Evolutionary conservation across 1,140 invertebrate species (phyloP), one percentile per base, ranked within the genome.

Genomic region (Cydia splendana): DNA sequence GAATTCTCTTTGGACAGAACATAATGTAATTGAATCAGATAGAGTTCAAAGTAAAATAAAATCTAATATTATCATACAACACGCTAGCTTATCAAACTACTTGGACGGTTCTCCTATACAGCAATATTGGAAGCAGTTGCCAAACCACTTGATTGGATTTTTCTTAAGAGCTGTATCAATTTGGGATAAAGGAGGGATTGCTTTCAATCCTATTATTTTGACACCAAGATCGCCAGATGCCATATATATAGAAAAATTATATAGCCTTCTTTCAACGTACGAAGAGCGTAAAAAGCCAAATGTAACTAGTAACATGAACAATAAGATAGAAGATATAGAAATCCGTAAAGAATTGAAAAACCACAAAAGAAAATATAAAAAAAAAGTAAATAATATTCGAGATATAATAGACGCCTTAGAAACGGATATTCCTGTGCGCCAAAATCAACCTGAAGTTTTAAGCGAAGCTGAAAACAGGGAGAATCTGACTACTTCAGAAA

Each of bases 181-280:
- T 76, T 93, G 90, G 91, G 85, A 93, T 51, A 91, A 86, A 80
- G 90, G 91, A 51, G 91, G 91, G 4, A 84, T 93, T 74, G 85
- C 86, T 20, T 85, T 93, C 34, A 85, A 90, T 79, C 89, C 91
- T 42, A 53, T 79, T 34, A 82, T 93, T 75, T 80, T 93, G 30
- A 88, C 81, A 15, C 85, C 87, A 38, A 79, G 81, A 75, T 78
- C 83, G 38, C 83, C 82, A 4, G 78, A 86, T 75, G 30, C 77
- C 38, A 42, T 80, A 42, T 90, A 91, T 75, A 81, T 86, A 13
- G 83, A 91, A 75, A 91, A 89, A 78, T 30, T 93, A 45, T 71
- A 88, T 62, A 75, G 79, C 45, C 76, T 89, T 71, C 75, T 91
- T 42, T 18, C 15, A 38, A 42, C 67, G n/a, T 71, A 38, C n/a